phyloP scores from a whole-genome alignment of 92 coral and sea anemone species.

The Phenganax stokvisi region DNA sequence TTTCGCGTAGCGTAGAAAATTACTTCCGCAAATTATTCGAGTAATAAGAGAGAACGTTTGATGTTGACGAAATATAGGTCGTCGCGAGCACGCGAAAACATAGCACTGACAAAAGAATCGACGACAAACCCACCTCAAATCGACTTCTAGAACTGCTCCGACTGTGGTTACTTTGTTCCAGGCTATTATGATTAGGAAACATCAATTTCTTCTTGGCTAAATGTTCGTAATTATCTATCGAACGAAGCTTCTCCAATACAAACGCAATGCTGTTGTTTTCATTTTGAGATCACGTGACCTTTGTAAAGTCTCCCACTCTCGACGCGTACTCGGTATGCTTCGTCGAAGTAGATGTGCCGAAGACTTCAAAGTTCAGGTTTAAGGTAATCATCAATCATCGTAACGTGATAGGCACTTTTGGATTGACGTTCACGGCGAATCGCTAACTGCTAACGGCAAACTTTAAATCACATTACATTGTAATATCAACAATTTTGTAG shows the following conservation, averaged over 20 bases:
- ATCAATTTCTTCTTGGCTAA: slow-evolving; percentile 73
- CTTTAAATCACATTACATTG: too few species aligned
- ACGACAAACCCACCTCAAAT: slow-evolving; percentile 78
- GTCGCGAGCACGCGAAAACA: slow-evolving; percentile 38
- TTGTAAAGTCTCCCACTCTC: background rate
- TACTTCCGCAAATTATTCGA: background rate
- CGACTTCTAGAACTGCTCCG: slow-evolving; percentile 94
- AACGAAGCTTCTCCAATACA: slow-evolving; percentile 40
- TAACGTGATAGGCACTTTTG: too few species aligned
- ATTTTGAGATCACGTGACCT: slow-evolving; percentile 34
- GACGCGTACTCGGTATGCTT: slow-evolving; percentile 12
- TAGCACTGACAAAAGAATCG: slow-evolving; percentile 37
- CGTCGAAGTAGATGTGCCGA: background rate
- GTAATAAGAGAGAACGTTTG: slow-evolving; percentile 27
- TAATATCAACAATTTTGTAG: too few species aligned
- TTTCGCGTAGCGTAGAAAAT: background rate
- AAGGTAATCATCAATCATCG: too few species aligned
- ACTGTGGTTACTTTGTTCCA: slow-evolving; percentile 59
- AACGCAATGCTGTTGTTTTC: slow-evolving; percentile 41
- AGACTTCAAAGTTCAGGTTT: background rate
- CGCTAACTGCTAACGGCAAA: too few species aligned
- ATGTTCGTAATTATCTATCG: slow-evolving; percentile 25
- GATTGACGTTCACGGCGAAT: too few species aligned
- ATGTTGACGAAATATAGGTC: slow-evolving; percentile 46
- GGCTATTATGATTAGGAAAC: slow-evolving; percentile 87